These are phyloP conservation scores for Melanostigma gelatinosum DNA, from an alignment of 2,113 vertebrate genomes.

Conservation along the genomic window DNA sequence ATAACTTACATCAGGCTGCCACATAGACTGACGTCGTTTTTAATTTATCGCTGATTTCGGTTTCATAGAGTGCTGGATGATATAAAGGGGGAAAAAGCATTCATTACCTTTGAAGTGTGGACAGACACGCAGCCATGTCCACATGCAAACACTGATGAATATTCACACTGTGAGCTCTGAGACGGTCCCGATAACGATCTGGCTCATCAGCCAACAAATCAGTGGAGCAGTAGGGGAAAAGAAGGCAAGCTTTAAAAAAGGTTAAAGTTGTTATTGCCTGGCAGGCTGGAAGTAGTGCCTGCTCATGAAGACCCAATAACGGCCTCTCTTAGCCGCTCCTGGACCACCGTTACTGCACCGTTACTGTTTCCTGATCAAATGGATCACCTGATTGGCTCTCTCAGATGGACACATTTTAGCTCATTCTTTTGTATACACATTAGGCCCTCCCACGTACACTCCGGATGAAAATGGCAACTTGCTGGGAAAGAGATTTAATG, in stretches of 20 bases:
- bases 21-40: not conserved
- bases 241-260: conserved; percentile 60
- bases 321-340: conserved; percentile 64
- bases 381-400: conserved; percentile 54
- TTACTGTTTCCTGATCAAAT: conserved; percentile 71
- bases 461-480: conserved; percentile 34
- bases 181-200: conserved; percentile 12
- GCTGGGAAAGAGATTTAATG: conserved; percentile 39
- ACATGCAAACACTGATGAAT: conserved; percentile 27
- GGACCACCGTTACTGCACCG: conserved; percentile 58
- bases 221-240: conserved; percentile 17
- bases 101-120: not conserved
- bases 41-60: not conserved
- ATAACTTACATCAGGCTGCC: not conserved
- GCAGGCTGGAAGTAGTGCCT: conserved; percentile 41
- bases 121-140: not conserved
- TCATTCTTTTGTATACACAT: conserved; percentile 57
- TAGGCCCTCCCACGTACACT: not conserved
- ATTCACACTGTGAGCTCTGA: conserved; percentile 18
- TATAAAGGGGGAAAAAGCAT: not conserved
- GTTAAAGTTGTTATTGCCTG: conserved; percentile 63
- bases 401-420: conserved; percentile 38
- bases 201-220: conserved; percentile 33
- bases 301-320: conserved; percentile 61
- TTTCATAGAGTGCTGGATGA: not conserved